A percentile compares a stretch with the other conserved stretches of the same genome.
Conservation (phyloP, 2,113 vertebrate genomes). For the Mirounga angustirostris region DNA sequence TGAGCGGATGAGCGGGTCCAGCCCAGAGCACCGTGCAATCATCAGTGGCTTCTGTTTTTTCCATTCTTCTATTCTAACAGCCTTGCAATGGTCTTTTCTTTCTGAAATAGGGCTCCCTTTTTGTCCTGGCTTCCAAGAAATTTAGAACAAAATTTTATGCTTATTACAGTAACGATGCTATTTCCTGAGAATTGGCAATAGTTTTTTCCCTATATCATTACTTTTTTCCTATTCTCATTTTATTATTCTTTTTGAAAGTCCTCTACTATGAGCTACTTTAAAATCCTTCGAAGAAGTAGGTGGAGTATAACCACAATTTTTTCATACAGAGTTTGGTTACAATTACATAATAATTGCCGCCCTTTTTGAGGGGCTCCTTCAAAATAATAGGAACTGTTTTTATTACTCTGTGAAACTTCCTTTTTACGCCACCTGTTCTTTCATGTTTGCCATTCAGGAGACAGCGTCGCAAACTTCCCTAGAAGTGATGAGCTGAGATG, state of each 20-base stretch:
- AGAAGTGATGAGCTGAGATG: slow-evolving; percentile 32
- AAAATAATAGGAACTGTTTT: background rate
- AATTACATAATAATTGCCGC: background rate
- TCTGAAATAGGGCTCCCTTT: background rate
- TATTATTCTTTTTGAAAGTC: slow-evolving; percentile 5
- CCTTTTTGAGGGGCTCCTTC: background rate
- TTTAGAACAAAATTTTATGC: slow-evolving; percentile 17
- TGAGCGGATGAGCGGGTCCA: background rate
- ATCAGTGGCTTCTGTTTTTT: background rate
- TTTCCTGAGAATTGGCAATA: background rate
- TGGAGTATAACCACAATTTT: slow-evolving; percentile 3
- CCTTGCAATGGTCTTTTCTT: background rate
- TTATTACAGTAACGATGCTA: background rate
- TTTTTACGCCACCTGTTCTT: background rate
- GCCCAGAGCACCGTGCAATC: background rate
- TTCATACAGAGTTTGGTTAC: background rate
- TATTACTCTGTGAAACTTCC: background rate
- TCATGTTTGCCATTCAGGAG: slow-evolving; percentile 6
- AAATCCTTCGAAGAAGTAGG: slow-evolving; percentile 40
- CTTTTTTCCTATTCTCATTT: background rate
- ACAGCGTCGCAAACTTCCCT: background rate
- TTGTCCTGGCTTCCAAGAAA: background rate
- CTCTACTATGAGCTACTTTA: slow-evolving; percentile 1
- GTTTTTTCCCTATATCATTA: background rate
- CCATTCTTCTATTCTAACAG: background rate